Base-by-base conservation (phyloP, 2,888 invertebrate species). In the Xiphydria camelus region DNA sequence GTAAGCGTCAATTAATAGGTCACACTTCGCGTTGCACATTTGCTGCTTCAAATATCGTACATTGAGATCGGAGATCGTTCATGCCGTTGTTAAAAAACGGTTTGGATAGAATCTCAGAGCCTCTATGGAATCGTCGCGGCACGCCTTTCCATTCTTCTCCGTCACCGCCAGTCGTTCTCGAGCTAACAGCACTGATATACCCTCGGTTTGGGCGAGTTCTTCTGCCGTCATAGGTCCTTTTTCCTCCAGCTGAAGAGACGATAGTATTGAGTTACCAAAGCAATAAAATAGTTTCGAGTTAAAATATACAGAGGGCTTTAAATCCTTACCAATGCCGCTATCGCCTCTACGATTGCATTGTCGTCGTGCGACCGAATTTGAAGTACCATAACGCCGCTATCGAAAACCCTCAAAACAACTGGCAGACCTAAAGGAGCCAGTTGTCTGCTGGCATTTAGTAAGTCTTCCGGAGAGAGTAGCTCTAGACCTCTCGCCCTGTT, bases 401-500 rank as follows among this genome's bases (percentile, higher is more conserved):
- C 92, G 77, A 97, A 97, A 57, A 84, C 82, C 47, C 89, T 83
- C 23, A 97, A 76, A 44, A 88, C 88, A 67, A 91, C 82, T 2
- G 91, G 88, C 40, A 89, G 83, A 57, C 76, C 80, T 47, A 87
- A 76, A 4, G 80, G 78, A 51, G 82, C 82, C 65, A 91, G 77
- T 53, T 79, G 84, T 75, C 83, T 83, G 79, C 96, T 97, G 12
- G 96, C 96, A 77, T 92, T 88, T 31, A 97, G 77, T 57, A 98
- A 81, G 81, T 99, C 99, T 76, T 98, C 98, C 0, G 98, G 97
- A 0, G 99, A 99, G 40, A 99, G 78, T 1, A 99, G 80, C 78
- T 98, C 95, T 56, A 98, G 80, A 2, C 98, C 98, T 69, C 99
- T 83, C 0, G 98, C 97, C 73, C 99, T 83, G 76, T 99, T 99